phyloP scores from a whole-genome alignment of 1,140 invertebrate genomes.

The Microplitis demolitor region DNA sequence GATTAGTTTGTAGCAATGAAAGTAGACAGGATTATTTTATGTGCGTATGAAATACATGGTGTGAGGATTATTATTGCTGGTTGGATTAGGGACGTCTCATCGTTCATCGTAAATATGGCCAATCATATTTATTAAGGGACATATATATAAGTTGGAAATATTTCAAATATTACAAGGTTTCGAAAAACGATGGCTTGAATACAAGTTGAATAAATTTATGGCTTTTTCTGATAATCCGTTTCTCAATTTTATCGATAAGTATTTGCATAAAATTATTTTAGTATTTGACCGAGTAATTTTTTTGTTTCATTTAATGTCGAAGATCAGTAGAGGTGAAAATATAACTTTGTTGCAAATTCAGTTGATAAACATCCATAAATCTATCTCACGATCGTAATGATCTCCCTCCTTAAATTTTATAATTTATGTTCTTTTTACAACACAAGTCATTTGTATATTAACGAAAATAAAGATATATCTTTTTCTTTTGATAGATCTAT shows the following conservation, averaged over 20 bases:
- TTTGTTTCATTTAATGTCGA: neutral
- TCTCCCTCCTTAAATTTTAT: too few relatives aligned
- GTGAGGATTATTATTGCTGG: neutral
- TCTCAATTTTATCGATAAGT: neutral
- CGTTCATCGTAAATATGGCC: conserved; percentile 20
- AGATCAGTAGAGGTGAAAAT: neutral
- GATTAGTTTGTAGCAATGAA: neutral
- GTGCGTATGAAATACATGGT: neutral
- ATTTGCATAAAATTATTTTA: neutral
- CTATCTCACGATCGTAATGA: too few relatives aligned
- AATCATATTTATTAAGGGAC: conserved; percentile 25
- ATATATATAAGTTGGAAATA: neutral
- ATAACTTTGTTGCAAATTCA: neutral
- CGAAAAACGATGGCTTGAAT: neutral
- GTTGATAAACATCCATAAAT: neutral
- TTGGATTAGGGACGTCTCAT: neutral
- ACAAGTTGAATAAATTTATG: conserved; percentile 1
- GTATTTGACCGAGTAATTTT: neutral
- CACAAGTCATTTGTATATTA: too few relatives aligned
- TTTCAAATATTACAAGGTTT: neutral
- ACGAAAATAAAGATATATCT: too few relatives aligned
- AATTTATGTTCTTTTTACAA: too few relatives aligned
- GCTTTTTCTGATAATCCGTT: neutral
- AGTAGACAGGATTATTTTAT: neutral
- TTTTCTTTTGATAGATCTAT: too few relatives aligned